Percentiles rank a stretch among this genome's conserved stretches.
These are phyloP conservation scores for Microctonus hyperodae DNA, from an alignment of 2,888 invertebrate genomes.

Conservation along the genomic window DNA sequence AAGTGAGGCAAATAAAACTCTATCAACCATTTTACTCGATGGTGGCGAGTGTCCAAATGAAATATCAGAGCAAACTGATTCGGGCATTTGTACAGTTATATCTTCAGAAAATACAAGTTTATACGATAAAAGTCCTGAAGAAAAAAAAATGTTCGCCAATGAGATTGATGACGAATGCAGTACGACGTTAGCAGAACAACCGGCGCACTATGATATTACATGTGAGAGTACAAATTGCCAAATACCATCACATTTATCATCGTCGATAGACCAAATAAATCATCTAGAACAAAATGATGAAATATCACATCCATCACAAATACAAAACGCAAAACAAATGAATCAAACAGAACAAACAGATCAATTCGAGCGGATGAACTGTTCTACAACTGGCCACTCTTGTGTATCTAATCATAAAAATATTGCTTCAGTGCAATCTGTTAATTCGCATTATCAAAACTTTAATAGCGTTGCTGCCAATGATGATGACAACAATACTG, in stretches of 20 bases:
- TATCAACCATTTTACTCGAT: conserved; percentile 64
- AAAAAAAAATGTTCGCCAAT: conserved; percentile 56
- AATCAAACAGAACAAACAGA: background rate
- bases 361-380: background rate
- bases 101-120: conserved; percentile 73
- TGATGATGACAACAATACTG: too few species aligned
- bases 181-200: background rate
- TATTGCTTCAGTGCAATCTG: background rate
- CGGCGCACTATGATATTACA: conserved; percentile 20
- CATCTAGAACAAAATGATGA: background rate
- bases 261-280: background rate
- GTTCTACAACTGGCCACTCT: background rate
- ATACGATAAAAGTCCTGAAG: conserved; percentile 61
- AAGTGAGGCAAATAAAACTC: conserved; percentile 59
- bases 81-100: conserved; percentile 72
- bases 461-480: background rate
- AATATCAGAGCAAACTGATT: conserved; percentile 72
- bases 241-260: background rate
- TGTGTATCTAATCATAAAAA: conserved; percentile 4
- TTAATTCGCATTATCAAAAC: conserved; percentile 24
- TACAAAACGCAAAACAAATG: background rate
- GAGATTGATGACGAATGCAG: conserved; percentile 49
- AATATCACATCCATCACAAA: background rate
- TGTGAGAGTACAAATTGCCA: background rate
- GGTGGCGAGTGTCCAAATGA: conserved; percentile 66